A percentile compares a stretch with the other conserved stretches of the same genome.
These are phyloP conservation scores for Imbricaverruca yamaguchii DNA, from an alignment of 2,888 invertebrate species.

Conservation along the genomic window DNA sequence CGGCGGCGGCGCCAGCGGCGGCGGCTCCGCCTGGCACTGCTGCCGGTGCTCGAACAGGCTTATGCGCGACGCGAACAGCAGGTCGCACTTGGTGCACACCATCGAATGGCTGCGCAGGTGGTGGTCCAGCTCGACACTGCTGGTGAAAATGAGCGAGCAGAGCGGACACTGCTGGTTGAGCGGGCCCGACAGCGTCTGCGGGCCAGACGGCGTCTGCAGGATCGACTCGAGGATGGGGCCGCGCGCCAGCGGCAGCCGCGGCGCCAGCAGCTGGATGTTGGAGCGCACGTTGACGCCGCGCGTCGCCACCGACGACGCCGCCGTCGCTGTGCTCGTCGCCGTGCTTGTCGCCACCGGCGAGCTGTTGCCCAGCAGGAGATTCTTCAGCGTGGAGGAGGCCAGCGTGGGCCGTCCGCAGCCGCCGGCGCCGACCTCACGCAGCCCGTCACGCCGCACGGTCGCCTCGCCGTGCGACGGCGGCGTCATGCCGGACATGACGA, in stretches of 20 bases:
- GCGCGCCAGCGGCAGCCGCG: neutral
- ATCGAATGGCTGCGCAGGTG: slow-evolving; percentile 13
- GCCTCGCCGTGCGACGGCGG: neutral
- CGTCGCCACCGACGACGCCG: neutral
- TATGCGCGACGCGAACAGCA: slow-evolving; percentile 2
- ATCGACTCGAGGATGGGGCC: slow-evolving; percentile 14
- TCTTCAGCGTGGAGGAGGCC: neutral
- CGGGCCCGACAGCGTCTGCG: neutral
- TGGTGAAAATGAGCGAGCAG: neutral
- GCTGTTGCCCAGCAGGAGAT: neutral
- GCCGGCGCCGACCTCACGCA: neutral
- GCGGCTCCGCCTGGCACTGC: neutral
- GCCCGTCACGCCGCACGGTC: neutral
- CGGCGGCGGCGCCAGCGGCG: neutral
- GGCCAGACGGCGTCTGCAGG: neutral
- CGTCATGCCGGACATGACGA: neutral
- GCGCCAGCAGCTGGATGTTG: neutral
- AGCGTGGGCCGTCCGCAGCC: neutral
- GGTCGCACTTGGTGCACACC: neutral
- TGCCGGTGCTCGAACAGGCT: slow-evolving; percentile 20
- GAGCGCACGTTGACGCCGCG: neutral
- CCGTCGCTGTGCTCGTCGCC: neutral
- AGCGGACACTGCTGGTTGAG: slow-evolving; percentile 8
- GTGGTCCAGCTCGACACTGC: neutral
- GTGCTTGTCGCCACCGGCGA: neutral